Percentiles rank a stretch among this genome's conserved stretches.
Evolutionary conservation across 2,113 vertebrate genomes (phyloP).

Genomic region (Rhea pennata): DNA sequence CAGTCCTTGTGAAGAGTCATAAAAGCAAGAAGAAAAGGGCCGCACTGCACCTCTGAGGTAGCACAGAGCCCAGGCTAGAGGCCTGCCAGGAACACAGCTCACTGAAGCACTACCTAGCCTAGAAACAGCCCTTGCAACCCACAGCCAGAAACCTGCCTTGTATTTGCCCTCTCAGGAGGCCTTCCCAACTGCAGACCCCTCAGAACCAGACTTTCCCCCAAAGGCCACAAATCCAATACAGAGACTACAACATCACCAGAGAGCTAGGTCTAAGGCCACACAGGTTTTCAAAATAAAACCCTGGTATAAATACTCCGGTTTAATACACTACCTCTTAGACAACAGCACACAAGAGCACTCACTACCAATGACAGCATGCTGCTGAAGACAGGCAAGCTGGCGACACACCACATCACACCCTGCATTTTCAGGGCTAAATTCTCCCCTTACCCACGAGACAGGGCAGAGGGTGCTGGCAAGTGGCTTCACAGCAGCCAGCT

Average conservation of each 20-base stretch:
- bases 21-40: neutral
- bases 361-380: neutral
- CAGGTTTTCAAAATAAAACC: neutral
- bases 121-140: neutral
- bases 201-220: neutral
- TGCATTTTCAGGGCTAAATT: neutral
- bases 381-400: neutral
- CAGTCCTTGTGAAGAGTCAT: neutral
- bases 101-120: neutral
- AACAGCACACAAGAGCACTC: neutral
- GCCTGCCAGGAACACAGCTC: neutral
- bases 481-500: rapidly evolving
- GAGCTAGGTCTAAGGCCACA: neutral
- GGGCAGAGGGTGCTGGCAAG: neutral
- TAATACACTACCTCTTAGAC: neutral
- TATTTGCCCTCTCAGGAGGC: neutral
- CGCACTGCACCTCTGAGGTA: neutral
- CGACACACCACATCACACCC: neutral
- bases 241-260: neutral
- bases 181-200: neutral
- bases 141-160: rapidly evolving
- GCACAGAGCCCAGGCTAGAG: neutral
- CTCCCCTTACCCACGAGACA: neutral
- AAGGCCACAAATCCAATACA: neutral
- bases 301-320: neutral